Percentiles rank a stretch among this genome's conserved stretches.
Evolutionary conservation across 2,797 vertebrate genomes (phyloP).

Genomic region (Gorsachius magnificus): DNA sequence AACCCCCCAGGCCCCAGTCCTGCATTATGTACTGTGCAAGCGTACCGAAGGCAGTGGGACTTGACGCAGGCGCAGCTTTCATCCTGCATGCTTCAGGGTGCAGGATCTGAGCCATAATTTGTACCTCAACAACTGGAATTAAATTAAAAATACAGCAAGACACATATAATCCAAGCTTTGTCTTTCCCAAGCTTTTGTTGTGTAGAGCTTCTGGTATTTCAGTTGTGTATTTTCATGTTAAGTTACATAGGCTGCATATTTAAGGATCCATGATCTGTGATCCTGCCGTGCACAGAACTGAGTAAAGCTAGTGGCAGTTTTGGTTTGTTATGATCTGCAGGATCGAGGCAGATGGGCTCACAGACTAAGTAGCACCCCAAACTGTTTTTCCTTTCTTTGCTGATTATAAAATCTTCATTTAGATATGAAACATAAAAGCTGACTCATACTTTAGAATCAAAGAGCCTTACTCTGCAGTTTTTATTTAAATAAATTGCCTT

Average conservation of each 20-base stretch:
- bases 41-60: background rate
- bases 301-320: background rate
- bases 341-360: background rate
- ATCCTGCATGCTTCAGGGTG: background rate
- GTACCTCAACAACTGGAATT: background rate
- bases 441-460: slow-evolving; percentile 58
- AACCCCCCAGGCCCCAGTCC: background rate
- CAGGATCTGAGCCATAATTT: background rate
- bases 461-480: background rate
- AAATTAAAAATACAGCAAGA: background rate
- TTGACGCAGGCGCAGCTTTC: background rate
- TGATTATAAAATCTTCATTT: background rate
- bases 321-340: background rate
- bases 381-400: background rate
- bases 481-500: background rate
- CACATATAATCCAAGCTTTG: background rate
- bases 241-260: background rate
- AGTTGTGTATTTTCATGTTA: background rate
- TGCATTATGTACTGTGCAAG: background rate
- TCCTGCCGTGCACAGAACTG: background rate
- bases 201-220: background rate
- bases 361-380: background rate
- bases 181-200: background rate
- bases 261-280: background rate
- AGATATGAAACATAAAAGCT: slow-evolving; percentile 40